Base-by-base conservation (phyloP, 2,113 vertebrate species). In the Tamias sibiricus region DNA sequence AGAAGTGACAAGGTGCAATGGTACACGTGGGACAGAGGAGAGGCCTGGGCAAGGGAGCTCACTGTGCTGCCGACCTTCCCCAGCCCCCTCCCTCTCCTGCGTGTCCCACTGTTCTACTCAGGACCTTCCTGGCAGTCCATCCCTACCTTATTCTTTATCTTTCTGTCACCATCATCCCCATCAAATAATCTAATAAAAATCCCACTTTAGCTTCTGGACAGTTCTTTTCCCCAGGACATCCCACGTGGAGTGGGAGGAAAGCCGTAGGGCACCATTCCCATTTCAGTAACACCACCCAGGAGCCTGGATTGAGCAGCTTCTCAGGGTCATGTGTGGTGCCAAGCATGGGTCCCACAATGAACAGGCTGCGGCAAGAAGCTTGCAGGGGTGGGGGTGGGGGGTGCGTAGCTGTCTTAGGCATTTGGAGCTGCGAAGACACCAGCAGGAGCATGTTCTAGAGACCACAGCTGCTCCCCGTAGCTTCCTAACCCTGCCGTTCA, bases 401-500 rank as follows among this genome's bases (percentile, higher is more conserved):
- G 72, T 42, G n/a, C 7, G 64, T 54, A 30, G 14, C 2, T 28
- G 37, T 0, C 0, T 1, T 32, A 5, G 66, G 52, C 14, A 6
- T 24, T 11, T 35, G 44, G 44, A 77, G 47, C 74, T 32, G 42
- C 35, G 6, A 0, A 8, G 32, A 35, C 54, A 14, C 28, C 35
- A 32, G 52, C 87, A 77, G 80, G 54, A n/a, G 13, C 26, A 0
- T 59, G 79, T 42, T 40, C 79, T 59, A 28, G 81, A 1, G 0
- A 75, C 35, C 1, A 0, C 4, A 24, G 81, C 71, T 2, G 16
- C 8, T 80, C 66, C 1, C 52, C 10, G 0, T 6, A 3, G 54
- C 82, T 49, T 77, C 40, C 44, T 54, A n/a, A 16, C 68, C 68
- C 64, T 54, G 72, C 37, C 22, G 2, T 49, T 59, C 77, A 7